A percentile compares a stretch with the other conserved stretches of the same genome.
phyloP scores from a whole-genome alignment of 2,888 invertebrate genomes.

The Epirrhoe alternata region DNA sequence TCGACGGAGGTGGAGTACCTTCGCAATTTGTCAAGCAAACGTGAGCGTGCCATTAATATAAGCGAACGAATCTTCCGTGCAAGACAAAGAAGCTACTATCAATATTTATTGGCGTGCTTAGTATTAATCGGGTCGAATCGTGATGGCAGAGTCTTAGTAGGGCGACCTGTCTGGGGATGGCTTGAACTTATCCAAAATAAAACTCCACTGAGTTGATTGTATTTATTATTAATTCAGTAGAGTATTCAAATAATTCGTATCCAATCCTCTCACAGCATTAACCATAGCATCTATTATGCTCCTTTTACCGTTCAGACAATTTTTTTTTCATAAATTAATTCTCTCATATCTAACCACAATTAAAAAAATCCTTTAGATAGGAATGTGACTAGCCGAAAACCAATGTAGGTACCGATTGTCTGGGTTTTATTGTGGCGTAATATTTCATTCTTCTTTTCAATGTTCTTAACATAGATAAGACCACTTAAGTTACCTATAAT shows the following conservation, averaged over 20 bases:
- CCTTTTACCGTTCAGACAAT: too few species aligned
- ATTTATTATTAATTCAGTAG: too few species aligned
- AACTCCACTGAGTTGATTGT: neutral
- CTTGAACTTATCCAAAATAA: neutral
- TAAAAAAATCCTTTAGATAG: too few species aligned
- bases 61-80: slow-evolving; percentile 75
- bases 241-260: too few species aligned
- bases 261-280: too few species aligned
- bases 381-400: too few species aligned
- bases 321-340: too few species aligned
- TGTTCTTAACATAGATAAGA: neutral
- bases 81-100: slow-evolving; percentile 82
- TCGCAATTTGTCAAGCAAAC: slow-evolving; percentile 75
- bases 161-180: neutral
- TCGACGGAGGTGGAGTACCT: slow-evolving; percentile 48
- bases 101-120: slow-evolving; percentile 84
- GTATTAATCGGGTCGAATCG: slow-evolving; percentile 81
- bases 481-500: neutral
- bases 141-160: slow-evolving; percentile 47
- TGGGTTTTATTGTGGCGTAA: neutral
- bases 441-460: neutral
- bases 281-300: too few species aligned
- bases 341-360: too few species aligned
- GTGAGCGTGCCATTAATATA: slow-evolving; percentile 80
- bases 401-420: neutral